phyloP scores from a whole-genome alignment of 2,888 invertebrate genomes.

The Lasius platythorax region DNA sequence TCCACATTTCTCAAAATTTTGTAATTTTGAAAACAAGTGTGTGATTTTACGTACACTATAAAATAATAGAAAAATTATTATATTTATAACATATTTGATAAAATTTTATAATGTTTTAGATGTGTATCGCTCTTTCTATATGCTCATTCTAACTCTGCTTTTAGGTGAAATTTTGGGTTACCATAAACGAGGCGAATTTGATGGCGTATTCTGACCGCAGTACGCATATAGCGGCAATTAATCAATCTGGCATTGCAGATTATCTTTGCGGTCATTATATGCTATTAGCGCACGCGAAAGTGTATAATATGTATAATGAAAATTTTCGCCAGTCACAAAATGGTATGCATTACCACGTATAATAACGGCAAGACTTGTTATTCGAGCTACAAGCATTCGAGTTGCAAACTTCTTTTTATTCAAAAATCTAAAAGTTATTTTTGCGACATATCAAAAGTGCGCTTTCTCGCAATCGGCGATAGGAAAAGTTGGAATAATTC shows the following conservation, averaged over 20 bases:
- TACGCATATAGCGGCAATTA: constrained; percentile 58
- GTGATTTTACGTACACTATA: neutral
- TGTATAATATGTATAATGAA: constrained; percentile 88
- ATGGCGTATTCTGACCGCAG: constrained; percentile 83
- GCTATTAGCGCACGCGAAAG: constrained; percentile 88
- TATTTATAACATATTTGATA: too few relatives aligned
- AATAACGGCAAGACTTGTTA: neutral
- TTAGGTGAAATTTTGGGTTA: constrained; percentile 89
- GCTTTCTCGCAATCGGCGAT: constrained; percentile 50
- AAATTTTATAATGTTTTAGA: constrained; percentile 13
- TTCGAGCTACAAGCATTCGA: neutral
- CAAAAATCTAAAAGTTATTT: neutral
- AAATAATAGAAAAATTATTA: neutral
- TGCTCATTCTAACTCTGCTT: constrained; percentile 17
- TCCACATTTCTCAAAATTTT: neutral
- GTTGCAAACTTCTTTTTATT: neutral
- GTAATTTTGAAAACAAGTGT: neutral
- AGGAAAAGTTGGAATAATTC: constrained; percentile 88
- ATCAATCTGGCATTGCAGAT: constrained; percentile 87
- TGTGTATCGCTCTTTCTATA: neutral
- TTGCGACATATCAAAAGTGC: neutral
- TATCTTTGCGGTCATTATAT: constrained; percentile 90
- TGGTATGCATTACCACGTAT: constrained; percentile 82
- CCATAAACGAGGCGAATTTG: constrained; percentile 89
- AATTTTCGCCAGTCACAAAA: constrained; percentile 87